Conservation (phyloP, 2,888 invertebrate genomes). For the Reticulitermes lucifugus region DNA sequence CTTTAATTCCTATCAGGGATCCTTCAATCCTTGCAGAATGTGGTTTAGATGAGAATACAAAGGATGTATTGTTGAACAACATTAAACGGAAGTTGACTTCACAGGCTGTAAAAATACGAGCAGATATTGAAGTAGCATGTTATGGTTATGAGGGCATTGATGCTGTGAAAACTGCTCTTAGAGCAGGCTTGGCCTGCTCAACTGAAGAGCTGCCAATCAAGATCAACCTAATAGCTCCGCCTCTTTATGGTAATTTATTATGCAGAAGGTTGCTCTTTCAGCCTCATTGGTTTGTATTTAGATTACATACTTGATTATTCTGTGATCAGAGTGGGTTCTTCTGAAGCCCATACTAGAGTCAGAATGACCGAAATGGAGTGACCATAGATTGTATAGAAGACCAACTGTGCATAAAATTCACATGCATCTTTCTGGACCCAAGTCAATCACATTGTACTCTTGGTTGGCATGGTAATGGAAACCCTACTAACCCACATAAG, state of each 20-base stretch:
- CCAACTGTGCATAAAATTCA: too few species aligned
- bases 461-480: too few species aligned
- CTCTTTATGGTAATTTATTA: slow-evolving; percentile 79
- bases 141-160: slow-evolving; percentile 99
- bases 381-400: too few species aligned
- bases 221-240: slow-evolving; percentile 98
- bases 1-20: slow-evolving; percentile 72
- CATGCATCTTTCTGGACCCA: too few species aligned
- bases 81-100: slow-evolving; percentile 97
- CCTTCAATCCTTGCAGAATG: slow-evolving; percentile 96
- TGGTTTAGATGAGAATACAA: slow-evolving; percentile 91
- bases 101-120: slow-evolving; percentile 95
- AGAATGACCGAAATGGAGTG: too few species aligned
- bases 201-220: slow-evolving; percentile 96
- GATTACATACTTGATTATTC: too few species aligned
- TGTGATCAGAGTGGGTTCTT: too few species aligned
- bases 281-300: too few species aligned
- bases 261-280: too few species aligned
- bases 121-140: slow-evolving; percentile 93
- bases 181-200: slow-evolving; percentile 89
- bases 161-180: slow-evolving; percentile 94
- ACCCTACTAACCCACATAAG: too few species aligned
- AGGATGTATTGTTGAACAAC: slow-evolving; percentile 91
- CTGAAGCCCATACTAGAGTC: too few species aligned
- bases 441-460: too few species aligned